These are phyloP conservation scores for Acrocephalus scirpaceus DNA, from an alignment of 2,797 vertebrate genomes.

Conservation along the genomic window DNA sequence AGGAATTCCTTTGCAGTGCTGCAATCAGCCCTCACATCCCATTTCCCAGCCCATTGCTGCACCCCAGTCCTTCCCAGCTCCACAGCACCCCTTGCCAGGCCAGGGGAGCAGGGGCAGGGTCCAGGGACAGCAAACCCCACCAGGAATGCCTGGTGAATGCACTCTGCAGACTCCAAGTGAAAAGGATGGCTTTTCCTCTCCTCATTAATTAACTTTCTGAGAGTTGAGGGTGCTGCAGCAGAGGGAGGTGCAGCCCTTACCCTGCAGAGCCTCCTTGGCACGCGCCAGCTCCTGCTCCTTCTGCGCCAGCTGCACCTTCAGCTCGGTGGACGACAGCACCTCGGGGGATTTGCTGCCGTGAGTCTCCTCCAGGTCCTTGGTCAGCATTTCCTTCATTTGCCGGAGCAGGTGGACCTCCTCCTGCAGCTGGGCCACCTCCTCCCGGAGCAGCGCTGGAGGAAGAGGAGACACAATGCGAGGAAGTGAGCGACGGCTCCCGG, in stretches of 20 bases:
- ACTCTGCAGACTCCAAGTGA: fast-evolving
- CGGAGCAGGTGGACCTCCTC: conserved; percentile 93
- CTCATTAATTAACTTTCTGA: fast-evolving
- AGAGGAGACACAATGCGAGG: conserved; percentile 48
- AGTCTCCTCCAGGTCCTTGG: conserved; percentile 93
- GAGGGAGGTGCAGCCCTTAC: conserved; percentile 69
- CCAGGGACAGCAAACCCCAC: fast-evolving
- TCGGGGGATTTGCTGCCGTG: conserved; percentile 89
- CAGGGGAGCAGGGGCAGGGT: neutral
- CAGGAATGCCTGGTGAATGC: fast-evolving
- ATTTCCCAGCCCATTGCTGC: fast-evolving
- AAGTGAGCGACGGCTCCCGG: neutral
- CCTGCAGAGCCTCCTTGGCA: conserved; percentile 95
- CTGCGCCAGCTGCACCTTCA: conserved; percentile 93
- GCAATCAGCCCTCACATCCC: neutral
- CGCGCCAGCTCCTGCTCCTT: conserved; percentile 95
- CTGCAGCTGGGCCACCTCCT: conserved; percentile 95
- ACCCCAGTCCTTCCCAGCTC: neutral
- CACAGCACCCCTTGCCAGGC: fast-evolving
- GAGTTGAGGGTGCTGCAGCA: fast-evolving
- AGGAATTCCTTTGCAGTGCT: neutral
- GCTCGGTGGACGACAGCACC: conserved; percentile 92
- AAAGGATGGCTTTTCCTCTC: fast-evolving
- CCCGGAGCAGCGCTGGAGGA: conserved; percentile 89
- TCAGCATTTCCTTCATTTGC: conserved; percentile 98